A percentile compares a stretch with the other conserved stretches of the same genome.
Evolutionary conservation across 2,797 vertebrate species (phyloP).

Genomic region (Thalassophryne amazonica): DNA sequence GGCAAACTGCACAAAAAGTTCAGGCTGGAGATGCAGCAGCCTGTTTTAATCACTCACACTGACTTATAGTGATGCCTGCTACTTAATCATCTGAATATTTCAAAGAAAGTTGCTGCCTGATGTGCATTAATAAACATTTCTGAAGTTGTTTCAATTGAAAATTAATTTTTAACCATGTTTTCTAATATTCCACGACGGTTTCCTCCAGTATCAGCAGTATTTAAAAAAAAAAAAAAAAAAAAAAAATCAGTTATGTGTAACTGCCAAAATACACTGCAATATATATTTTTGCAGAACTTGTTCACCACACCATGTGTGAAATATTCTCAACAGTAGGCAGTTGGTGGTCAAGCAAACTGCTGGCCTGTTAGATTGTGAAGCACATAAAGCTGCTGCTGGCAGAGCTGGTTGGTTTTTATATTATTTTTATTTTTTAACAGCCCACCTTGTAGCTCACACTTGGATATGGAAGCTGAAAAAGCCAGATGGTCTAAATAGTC

Average conservation of each 20-base stretch:
- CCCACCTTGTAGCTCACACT: neutral
- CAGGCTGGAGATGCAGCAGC: conserved; percentile 16
- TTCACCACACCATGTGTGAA: conserved; percentile 1
- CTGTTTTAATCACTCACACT: neutral
- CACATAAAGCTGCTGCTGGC: neutral
- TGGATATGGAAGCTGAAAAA: neutral
- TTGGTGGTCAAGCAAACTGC: neutral
- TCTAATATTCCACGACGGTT: too few species aligned
- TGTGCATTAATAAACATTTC: neutral
- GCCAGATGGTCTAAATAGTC: neutral
- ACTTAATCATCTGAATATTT: neutral
- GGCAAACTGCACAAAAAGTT: conserved; percentile 33
- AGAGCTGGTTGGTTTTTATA: too few species aligned
- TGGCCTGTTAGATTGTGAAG: conserved; percentile 3
- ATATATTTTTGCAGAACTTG: too few species aligned
- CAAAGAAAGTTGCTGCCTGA: neutral
- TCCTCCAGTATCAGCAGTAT: too few species aligned
- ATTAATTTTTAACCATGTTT: too few species aligned
- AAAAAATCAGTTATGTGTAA: too few species aligned
- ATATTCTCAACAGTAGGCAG: neutral
- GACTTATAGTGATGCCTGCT: neutral
- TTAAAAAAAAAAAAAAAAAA: too few species aligned
- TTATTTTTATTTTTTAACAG: neutral
- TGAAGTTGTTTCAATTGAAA: neutral
- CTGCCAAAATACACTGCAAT: too few species aligned